Percentiles rank a stretch among this genome's conserved stretches.
Evolutionary conservation across 2,797 vertebrate genomes (phyloP).

Genomic region (Microctenopoma lineatum): DNA sequence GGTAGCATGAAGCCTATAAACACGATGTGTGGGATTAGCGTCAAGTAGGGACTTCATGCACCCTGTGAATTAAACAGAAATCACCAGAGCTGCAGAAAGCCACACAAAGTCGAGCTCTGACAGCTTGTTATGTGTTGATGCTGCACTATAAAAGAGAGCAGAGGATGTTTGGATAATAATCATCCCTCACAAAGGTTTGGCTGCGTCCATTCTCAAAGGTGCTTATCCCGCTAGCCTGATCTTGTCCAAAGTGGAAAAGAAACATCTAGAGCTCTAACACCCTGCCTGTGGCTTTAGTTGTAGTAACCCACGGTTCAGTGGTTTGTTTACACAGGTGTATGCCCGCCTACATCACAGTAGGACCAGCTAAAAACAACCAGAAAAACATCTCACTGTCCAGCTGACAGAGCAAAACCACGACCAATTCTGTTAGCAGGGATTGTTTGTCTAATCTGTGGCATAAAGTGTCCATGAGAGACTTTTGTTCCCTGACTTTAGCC

Average conservation of each 20-base stretch:
- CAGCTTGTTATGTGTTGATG: not conserved
- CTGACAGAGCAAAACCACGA: not conserved
- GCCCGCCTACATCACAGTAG: not conserved
- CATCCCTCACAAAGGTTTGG: not conserved
- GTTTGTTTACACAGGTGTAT: not conserved
- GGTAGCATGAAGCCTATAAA: constrained; percentile 11
- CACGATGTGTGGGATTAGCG: not conserved
- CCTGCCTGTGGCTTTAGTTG: not conserved
- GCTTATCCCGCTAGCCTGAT: not conserved
- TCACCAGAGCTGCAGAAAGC: not conserved
- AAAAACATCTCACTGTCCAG: not conserved
- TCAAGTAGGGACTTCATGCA: not conserved
- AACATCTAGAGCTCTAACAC: not conserved
- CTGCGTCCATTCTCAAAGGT: not conserved
- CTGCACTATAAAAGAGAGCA: not conserved
- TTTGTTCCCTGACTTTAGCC: constrained; percentile 10
- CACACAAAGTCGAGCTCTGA: not conserved
- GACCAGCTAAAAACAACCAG: constrained; percentile 5
- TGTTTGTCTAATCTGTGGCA: not conserved
- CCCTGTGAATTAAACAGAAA: no score
- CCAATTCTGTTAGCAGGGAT: not conserved
- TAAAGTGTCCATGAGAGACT: constrained; percentile 8
- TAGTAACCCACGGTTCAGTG: not conserved
- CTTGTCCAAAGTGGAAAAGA: not conserved
- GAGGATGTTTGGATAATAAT: not conserved